Evolutionary conservation across 1,140 invertebrate genomes (phyloP).

Genomic region (Apolygus lucorum): DNA sequence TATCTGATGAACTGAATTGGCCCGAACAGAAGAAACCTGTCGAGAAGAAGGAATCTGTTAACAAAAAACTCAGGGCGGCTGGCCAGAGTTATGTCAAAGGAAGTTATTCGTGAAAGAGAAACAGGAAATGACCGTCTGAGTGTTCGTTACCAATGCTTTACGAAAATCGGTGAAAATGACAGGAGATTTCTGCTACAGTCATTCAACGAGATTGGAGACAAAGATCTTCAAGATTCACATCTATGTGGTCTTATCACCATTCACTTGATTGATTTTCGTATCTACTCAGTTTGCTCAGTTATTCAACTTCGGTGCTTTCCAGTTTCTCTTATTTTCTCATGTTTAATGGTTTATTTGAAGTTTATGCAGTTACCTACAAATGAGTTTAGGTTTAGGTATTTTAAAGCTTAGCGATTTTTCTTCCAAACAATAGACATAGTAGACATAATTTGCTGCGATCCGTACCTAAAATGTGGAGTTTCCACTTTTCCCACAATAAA

Average conservation of each 20-base stretch:
- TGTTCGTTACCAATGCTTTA: neutral
- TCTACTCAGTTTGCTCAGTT: neutral
- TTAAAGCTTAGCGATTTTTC: too few relatives aligned
- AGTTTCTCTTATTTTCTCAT: neutral
- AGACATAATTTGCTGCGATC: too few relatives aligned
- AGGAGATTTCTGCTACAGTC: neutral
- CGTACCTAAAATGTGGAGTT: too few relatives aligned
- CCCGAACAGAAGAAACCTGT: neutral
- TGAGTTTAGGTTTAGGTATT: neutral
- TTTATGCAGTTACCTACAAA: neutral
- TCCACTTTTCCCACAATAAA: too few relatives aligned
- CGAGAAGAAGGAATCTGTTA: neutral
- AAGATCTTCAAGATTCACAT: slow-evolving; percentile 7
- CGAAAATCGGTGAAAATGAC: neutral
- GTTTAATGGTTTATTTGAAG: neutral
- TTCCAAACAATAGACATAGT: neutral
- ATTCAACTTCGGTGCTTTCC: neutral
- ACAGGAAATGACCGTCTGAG: neutral
- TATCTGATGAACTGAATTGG: neutral
- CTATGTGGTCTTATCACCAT: slow-evolving; percentile 1
- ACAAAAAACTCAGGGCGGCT: neutral
- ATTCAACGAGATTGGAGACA: neutral
- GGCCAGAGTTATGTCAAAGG: neutral
- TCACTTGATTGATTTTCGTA: neutral
- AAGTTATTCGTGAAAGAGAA: neutral